phyloP scores from a whole-genome alignment of 2,113 vertebrate genomes.

The Phoxinus phoxinus region DNA sequence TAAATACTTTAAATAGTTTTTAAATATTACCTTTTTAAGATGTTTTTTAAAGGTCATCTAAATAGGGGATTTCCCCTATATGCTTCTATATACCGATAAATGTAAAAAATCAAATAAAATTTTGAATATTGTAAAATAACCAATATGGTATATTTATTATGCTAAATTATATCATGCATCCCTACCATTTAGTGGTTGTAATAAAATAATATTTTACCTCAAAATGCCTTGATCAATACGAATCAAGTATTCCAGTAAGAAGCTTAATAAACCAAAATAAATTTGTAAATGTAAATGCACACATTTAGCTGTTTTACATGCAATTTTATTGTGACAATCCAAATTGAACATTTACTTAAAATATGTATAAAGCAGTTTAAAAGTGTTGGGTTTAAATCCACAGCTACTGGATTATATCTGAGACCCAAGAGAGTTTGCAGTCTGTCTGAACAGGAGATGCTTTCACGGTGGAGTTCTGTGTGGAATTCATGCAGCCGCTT shows the following conservation, averaged over 20 bases:
- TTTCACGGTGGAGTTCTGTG: slow-evolving; percentile 42
- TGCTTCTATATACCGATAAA: neutral
- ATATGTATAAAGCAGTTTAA: neutral
- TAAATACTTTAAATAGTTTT: no score
- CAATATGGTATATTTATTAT: neutral
- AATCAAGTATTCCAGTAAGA: neutral
- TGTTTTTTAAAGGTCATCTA: no score
- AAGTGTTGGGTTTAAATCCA: no score
- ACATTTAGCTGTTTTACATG: neutral
- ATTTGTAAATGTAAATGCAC: neutral
- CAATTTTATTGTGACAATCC: no score
- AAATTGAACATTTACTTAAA: slow-evolving; percentile 1
- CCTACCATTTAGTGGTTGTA: neutral
- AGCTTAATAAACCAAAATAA: neutral
- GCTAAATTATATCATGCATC: neutral
- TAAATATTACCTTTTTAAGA: no score
- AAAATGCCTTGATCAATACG: neutral
- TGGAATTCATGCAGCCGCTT: slow-evolving; percentile 51
- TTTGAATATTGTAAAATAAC: neutral
- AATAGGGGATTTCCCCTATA: no score
- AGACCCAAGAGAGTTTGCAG: neutral
- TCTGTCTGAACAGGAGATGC: slow-evolving; percentile 33
- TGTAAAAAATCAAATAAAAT: neutral
- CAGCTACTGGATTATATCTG: no score
- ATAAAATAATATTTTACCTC: neutral